These are phyloP conservation scores for Osedax fenrisi DNA, from an alignment of 2,888 invertebrate species.

Conservation along the genomic window DNA sequence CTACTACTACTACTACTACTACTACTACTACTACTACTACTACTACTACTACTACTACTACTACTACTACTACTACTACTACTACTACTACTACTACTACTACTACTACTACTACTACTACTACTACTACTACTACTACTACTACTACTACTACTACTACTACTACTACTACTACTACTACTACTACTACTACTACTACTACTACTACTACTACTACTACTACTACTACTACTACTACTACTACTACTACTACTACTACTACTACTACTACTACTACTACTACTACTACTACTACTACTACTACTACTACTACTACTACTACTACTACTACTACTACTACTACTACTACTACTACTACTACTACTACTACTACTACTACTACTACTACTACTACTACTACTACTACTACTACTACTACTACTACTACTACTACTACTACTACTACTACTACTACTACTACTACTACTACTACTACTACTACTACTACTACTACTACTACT, in stretches of 20 bases:
- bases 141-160: not conserved
- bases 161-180: not conserved
- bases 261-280: slow-evolving; percentile 5
- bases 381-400: slow-evolving; percentile 13
- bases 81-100: slow-evolving; percentile 23
- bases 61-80: slow-evolving; percentile 6
- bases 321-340: not conserved
- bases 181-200: slow-evolving; percentile 26
- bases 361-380: slow-evolving; percentile 13
- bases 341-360: slow-evolving; percentile 13
- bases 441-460: slow-evolving; percentile 16
- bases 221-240: slow-evolving; percentile 11
- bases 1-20: slow-evolving; percentile 2
- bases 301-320: slow-evolving; percentile 3
- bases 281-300: not conserved
- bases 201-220: slow-evolving; percentile 19
- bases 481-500: slow-evolving; percentile 27
- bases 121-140: not conserved
- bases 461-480: slow-evolving; percentile 17
- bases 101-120: slow-evolving; percentile 15
- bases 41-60: not conserved
- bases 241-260: not conserved
- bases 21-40: slow-evolving; percentile 5
- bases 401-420: slow-evolving; percentile 16
- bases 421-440: slow-evolving; percentile 13